These are phyloP conservation scores for Fratercula arctica DNA, from an alignment of 2,797 vertebrate species.

Conservation along the genomic window DNA sequence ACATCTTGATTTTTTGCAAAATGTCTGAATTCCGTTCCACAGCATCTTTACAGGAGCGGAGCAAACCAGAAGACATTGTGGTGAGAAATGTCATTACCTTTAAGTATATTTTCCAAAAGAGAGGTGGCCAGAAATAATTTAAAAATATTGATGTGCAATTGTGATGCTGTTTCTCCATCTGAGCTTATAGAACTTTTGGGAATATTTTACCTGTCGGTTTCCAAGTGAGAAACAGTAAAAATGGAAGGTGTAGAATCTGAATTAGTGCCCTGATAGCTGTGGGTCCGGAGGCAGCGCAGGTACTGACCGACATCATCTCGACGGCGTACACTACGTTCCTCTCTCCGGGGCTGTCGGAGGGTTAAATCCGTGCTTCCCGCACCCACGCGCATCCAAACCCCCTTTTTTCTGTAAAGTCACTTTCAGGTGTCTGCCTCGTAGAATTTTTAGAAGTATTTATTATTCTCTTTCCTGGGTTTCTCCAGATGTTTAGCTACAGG, in stretches of 20 bases:
- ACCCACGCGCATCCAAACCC: fast-evolving
- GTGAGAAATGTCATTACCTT: fast-evolving
- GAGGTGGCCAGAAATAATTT: fast-evolving
- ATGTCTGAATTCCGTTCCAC: fast-evolving
- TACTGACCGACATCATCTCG: not conserved
- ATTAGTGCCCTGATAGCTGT: not conserved
- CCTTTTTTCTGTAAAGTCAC: slow-evolving; percentile 1
- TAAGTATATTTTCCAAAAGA: not conserved
- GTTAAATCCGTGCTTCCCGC: not conserved
- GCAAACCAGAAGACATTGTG: fast-evolving
- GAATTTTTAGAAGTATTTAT: slow-evolving; percentile 62
- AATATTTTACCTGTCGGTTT: not conserved
- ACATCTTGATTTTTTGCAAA: not conserved
- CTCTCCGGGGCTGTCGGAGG: not conserved
- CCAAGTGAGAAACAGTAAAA: not conserved
- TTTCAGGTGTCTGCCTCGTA: slow-evolving; percentile 60
- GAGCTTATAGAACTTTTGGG: not conserved
- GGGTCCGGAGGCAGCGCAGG: not conserved
- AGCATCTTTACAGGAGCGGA: fast-evolving
- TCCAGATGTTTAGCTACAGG: slow-evolving; percentile 85
- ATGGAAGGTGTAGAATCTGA: not conserved
- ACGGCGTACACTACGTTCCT: not conserved
- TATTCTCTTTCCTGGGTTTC: slow-evolving; percentile 57
- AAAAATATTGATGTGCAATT: fast-evolving
- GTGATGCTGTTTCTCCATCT: not conserved